Base-by-base conservation (phyloP, 2,888 invertebrate species). In the Prosopocoilus inquinatus region DNA sequence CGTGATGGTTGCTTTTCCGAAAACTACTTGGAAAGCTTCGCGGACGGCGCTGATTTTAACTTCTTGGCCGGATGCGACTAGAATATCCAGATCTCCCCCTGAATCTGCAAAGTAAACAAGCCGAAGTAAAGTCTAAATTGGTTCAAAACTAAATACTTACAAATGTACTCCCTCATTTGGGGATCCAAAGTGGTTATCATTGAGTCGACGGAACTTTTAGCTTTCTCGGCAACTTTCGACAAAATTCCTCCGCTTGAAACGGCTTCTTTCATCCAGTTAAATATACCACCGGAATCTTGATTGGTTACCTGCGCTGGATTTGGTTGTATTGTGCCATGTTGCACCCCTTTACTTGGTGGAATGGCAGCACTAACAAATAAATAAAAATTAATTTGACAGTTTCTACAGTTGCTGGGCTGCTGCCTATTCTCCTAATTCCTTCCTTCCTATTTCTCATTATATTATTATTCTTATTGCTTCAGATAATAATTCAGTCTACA, bases 181-280 rank as follows among this genome's bases (percentile, higher is more conserved):
- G 93, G 93, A 75, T 94, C 93, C 16, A 94, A 78, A 7, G 92
- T 92, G 8, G 91, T 92, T 50, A 94, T 91, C 83, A 94, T 88
- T 0, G 89, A 85, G 72, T 92, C 91, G 0, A 93, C 88, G 1
- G 91, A 91, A 68, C 81, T 89, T 79, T 89, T 88, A 0, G 89
- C 89, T 64, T 86, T 88, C 69, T 89, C 88, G 0, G 88, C 88
- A 8, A 90, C 87, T 67, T 83, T 82, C 46, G 84, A 84, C 33
- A 89, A 73, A 1, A 88, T 77, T 4, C 85, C 85, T 4, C 85
- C 85, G 20, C 80, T 81, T 0, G 84, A 79, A 1, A 89, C 86
- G 0, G 87, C 87, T 11, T 85, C 87, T 70, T 85, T 86, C 70
- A 89, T 81, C 87, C 89, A 87, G 0, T 86, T 84, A 58, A 82